phyloP scores from a whole-genome alignment of 1,140 invertebrate species.

The Wasmannia auropunctata region DNA sequence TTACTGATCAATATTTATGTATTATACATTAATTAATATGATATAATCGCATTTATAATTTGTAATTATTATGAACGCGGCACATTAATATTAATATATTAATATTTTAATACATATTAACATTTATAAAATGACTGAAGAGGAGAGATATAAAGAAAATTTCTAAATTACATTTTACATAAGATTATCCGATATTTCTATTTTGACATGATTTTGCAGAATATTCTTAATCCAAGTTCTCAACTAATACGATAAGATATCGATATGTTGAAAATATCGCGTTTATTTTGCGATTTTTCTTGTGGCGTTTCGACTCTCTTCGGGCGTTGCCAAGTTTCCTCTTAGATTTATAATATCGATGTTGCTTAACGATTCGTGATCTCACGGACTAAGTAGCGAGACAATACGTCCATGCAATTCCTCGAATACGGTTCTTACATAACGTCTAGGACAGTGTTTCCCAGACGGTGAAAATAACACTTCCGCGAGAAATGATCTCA shows the following conservation, averaged over 20 bases:
- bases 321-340: constrained; percentile 16
- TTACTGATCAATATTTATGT: constrained; percentile 1
- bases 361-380: constrained; percentile 34
- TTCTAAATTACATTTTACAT: neutral
- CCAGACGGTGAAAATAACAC: constrained; percentile 44
- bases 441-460: constrained; percentile 35
- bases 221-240: neutral
- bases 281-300: neutral
- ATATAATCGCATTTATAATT: neutral
- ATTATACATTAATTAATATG: constrained; percentile 17
- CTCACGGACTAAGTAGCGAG: constrained; percentile 16
- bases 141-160: neutral
- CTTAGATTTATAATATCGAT: constrained; percentile 40
- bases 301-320: neutral
- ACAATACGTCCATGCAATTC: constrained; percentile 18
- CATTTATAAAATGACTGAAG: constrained; percentile 1
- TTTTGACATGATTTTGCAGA: neutral
- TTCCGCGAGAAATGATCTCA: constrained; percentile 36
- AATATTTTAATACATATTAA: constrained; percentile 1
- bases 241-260: constrained; percentile 3
- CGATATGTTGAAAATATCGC: neutral
- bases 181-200: neutral
- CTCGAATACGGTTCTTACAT: constrained; percentile 7
- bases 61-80: constrained; percentile 10
- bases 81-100: constrained; percentile 12